Evolutionary conservation across 2,113 vertebrate species (phyloP), one percentile per base, ranked within the genome.

Genomic region (Haplochromis burtoni): DNA sequence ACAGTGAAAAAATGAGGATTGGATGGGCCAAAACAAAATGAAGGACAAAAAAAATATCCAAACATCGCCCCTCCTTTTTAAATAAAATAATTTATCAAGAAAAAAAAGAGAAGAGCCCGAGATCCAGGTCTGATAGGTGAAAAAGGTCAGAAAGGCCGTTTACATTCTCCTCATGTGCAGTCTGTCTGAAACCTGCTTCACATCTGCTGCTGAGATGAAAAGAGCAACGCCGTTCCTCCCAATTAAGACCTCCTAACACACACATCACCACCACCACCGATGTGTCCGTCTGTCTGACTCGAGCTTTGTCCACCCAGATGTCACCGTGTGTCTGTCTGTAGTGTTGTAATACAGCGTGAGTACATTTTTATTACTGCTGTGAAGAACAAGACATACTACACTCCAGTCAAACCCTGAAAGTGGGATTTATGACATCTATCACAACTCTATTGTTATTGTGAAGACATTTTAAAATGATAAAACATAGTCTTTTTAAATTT

Each of bases 171-270:
- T 84, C 86, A 10, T 87, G 71, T 49, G 59, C 89, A 38, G 78
- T 78, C 76, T 42, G 83, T 84, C 89, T 89, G 66, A 89, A 85
- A 86, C 83, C 82, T 88, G 86, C 87, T 82, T 66, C 88, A 92
- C 83, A 86, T 92, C 86, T 91, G 88, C 91, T 85, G 88, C 88
- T 13, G 14, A 38, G 87, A 78, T 86, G 90, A 92, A 90, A 92
- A 92, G 92, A 91, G 86, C 86, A 87, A 85, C 5, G 79, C 42
- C 86, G 45, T 87, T 91, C 61, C 66, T 19, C 54, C 87, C 87
- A 91, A 92, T 93, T 91, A 93, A 61, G 63, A 85, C 21, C 45
- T n/a, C 47, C 47, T 13, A 83, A 73, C 84, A 83, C 59, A 82
- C 85, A 80, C 84, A 78, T 71, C 78, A 79, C 24, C 35, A 8